Percentiles rank a stretch among this genome's conserved stretches.
Conservation (phyloP, 2,113 vertebrate species). For the Clupea harengus region DNA sequence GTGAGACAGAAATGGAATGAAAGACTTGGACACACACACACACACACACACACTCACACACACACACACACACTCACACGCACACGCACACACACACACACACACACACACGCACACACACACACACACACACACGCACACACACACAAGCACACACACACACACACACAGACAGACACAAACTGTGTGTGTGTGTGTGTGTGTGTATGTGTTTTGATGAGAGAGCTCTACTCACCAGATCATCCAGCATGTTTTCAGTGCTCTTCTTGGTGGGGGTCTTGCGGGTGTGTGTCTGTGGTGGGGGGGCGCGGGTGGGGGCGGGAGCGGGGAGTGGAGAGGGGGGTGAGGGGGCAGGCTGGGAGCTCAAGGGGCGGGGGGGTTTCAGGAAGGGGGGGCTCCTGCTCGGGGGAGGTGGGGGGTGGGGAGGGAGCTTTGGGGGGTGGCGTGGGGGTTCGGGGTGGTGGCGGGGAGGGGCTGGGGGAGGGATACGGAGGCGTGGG, state of each 20-base stretch:
- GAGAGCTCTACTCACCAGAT: conserved; percentile 76
- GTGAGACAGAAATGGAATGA: background rate
- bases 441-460: conserved; percentile 39
- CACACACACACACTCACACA: background rate
- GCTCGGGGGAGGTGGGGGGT: conserved; percentile 21
- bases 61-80: too few species aligned
- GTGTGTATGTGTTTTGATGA: background rate
- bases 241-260: conserved; percentile 82
- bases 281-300: conserved; percentile 48
- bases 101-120: background rate
- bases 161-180: too few species aligned
- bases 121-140: background rate
- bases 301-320: conserved; percentile 43
- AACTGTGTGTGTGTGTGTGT: conserved; percentile 2
- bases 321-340: conserved; percentile 30
- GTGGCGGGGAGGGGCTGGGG: conserved; percentile 41
- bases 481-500: conserved; percentile 18
- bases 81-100: too few species aligned
- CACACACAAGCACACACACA: background rate
- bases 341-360: conserved; percentile 25
- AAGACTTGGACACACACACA: background rate
- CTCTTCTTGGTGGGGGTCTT: conserved; percentile 81
- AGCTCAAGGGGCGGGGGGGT: conserved; percentile 24
- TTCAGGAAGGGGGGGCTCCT: conserved; percentile 33
- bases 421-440: conserved; percentile 42